Conservation (phyloP, 2,113 vertebrate genomes). For the Todiramphus chloris region DNA sequence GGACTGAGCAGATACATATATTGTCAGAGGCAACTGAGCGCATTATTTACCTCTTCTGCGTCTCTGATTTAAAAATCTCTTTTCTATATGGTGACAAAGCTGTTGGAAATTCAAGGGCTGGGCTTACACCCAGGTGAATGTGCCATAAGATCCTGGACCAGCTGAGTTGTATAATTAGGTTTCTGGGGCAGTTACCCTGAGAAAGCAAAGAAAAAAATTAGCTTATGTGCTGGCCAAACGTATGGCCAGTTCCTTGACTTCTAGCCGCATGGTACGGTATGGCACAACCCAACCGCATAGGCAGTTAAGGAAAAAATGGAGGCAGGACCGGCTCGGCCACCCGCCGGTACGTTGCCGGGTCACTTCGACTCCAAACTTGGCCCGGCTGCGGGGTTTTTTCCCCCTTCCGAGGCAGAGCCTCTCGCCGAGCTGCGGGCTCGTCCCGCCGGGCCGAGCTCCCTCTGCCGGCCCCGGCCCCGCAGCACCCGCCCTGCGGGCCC, state of each 20-base stretch:
- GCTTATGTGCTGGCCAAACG: fast-evolving
- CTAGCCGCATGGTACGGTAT: fast-evolving
- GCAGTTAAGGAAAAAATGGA: neutral
- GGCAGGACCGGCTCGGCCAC: neutral
- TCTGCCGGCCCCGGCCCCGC: conserved; percentile 17
- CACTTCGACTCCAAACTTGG: neutral
- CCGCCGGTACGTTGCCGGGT: fast-evolving
- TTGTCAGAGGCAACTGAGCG: neutral
- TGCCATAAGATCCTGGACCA: neutral
- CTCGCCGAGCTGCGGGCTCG: neutral
- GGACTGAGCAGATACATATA: neutral
- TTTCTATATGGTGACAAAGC: neutral
- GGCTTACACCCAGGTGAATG: fast-evolving
- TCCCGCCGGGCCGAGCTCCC: conserved; percentile 25
- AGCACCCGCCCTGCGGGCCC: neutral
- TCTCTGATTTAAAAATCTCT: neutral
- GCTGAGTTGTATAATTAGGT: fast-evolving
- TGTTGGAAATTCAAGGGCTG: neutral
- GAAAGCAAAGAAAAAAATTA: neutral
- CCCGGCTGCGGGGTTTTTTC: neutral
- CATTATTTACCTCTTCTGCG: fast-evolving
- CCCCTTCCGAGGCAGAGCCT: fast-evolving
- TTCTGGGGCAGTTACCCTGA: neutral
- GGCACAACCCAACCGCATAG: neutral
- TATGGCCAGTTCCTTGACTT: neutral